These are phyloP conservation scores for Mizuhopecten yessoensis DNA, from an alignment of 1,140 invertebrate genomes.

Conservation along the genomic window DNA sequence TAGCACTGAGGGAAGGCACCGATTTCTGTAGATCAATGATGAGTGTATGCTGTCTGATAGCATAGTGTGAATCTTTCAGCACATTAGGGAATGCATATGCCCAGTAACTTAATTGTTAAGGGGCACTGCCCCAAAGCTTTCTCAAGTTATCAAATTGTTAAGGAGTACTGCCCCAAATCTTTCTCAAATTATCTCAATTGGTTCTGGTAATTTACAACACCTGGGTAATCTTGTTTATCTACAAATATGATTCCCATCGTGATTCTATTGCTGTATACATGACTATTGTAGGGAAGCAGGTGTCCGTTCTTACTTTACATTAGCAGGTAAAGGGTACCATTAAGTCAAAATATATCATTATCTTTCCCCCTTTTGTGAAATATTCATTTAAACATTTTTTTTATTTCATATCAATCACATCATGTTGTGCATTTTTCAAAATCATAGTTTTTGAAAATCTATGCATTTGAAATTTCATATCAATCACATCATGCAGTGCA, in stretches of 20 bases:
- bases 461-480: too few species aligned
- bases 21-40: background rate
- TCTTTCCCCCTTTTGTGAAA: too few species aligned
- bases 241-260: background rate
- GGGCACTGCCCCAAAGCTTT: background rate
- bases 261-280: background rate
- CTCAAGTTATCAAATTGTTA: background rate
- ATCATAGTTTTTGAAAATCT: too few species aligned
- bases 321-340: too few species aligned
- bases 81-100: background rate
- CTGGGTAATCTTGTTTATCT: background rate
- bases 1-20: background rate
- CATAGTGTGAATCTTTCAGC: background rate
- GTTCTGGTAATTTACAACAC: background rate
- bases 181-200: constrained; percentile 1
- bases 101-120: constrained; percentile 8
- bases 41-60: background rate
- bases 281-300: background rate
- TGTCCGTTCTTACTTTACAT: background rate
- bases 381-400: too few species aligned
- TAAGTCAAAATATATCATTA: too few species aligned
- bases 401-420: too few species aligned
- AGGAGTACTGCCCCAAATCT: background rate
- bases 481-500: too few species aligned
- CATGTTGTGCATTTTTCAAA: too few species aligned